Percentiles rank a stretch among this genome's conserved stretches.
phyloP scores from a whole-genome alignment of 1,140 invertebrate genomes.

The Bathynomus jamesi region DNA sequence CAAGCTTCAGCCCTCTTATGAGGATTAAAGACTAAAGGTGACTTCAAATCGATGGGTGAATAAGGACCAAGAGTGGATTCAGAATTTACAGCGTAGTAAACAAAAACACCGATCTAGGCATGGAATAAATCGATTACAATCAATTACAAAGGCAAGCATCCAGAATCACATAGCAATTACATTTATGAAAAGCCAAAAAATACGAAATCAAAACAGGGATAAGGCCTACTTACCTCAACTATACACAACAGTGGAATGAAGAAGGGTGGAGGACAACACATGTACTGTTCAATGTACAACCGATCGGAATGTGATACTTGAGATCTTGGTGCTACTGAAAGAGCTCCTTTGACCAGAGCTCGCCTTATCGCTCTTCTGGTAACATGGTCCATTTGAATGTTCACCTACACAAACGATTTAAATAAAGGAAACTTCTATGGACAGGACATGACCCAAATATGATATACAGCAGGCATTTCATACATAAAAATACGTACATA shows the following conservation, averaged over 20 bases:
- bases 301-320: slow-evolving; percentile 45
- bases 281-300: slow-evolving; percentile 74
- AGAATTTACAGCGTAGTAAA: slow-evolving; percentile 29
- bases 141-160: too few relatives aligned
- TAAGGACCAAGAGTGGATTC: slow-evolving; percentile 24
- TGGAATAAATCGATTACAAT: too few relatives aligned
- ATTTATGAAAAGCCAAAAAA: too few relatives aligned
- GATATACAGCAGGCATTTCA: too few relatives aligned
- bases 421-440: too few relatives aligned
- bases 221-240: slow-evolving; percentile 45
- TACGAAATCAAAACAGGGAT: too few relatives aligned
- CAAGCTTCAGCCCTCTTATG: slow-evolving; percentile 47
- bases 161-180: too few relatives aligned
- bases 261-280: slow-evolving; percentile 73
- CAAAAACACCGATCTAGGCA: slow-evolving; percentile 34
- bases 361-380: slow-evolving; percentile 27
- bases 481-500: too few relatives aligned
- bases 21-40: slow-evolving; percentile 50
- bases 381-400: slow-evolving; percentile 24
- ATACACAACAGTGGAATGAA: slow-evolving; percentile 63
- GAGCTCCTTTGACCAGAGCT: slow-evolving; percentile 42
- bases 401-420: too few relatives aligned
- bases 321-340: slow-evolving; percentile 51
- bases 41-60: slow-evolving; percentile 31
- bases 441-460: too few relatives aligned